Evolutionary conservation across 2,888 invertebrate species (phyloP), one percentile per base, ranked within the genome.

Genomic region (Ochlodes sylvanus): DNA sequence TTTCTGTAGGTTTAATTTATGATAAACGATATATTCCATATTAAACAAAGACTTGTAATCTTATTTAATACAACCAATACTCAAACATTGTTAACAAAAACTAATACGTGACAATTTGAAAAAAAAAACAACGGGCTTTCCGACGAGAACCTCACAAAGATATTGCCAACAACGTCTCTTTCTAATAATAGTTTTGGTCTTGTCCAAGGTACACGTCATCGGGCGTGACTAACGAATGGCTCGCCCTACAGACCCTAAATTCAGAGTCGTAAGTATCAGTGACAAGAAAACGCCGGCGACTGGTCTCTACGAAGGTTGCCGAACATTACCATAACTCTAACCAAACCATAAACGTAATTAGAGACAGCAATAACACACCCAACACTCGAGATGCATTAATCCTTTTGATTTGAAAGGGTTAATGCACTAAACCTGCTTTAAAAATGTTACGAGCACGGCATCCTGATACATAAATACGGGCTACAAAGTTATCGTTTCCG

Each of bases 171-270:
- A 82, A 84, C 86, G 83, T 84, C 82, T 85, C 82, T 85, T 90
- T 92, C 90, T 92, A 92, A 92, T 92, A 90, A 91, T 82, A 89
- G 89, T 92, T 93, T 93, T 92, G 92, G 92, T 93, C 88, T 92
- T 93, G 93, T 93, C 93, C 92, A 93, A 93, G 93, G 93, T 92
- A 93, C 92, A 92, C 91, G 92, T 92, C 93, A 92, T 82, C 92
- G 87, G 91, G 91, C 92, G 90, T 92, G 90, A 91, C 90, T 88
- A 92, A 93, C 91, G 92, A 93, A 92, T 93, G 93, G 93, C 92
- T 93, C 92, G 93, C 92, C 89, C 93, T 93, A 88, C 93, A 93
- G 91, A 92, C 91, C 92, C 91, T 93, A 85, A 92, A 92, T 92
- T 88, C 92, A 80, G 91, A 93, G 90, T 90, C 92, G 93, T 93